Conservation (phyloP, 2,888 invertebrate species). For the Junonia oenone region DNA sequence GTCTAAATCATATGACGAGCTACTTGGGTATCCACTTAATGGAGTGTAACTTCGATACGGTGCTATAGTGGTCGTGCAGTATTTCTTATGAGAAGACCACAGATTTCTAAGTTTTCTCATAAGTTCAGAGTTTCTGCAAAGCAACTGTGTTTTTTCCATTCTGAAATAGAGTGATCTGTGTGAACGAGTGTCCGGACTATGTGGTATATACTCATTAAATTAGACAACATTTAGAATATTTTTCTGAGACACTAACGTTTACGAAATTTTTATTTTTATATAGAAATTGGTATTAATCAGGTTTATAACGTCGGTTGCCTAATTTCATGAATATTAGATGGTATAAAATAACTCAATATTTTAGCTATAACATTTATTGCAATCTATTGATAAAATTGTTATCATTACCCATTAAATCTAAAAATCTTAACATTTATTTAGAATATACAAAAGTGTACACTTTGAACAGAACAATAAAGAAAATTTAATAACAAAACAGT, state of each 20-base stretch:
- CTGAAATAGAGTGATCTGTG: conserved; percentile 67
- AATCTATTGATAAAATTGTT: conserved; percentile 37
- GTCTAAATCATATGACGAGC: conserved; percentile 66
- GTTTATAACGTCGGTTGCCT: not conserved
- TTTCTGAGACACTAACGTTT: not conserved
- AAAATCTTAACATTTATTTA: not conserved
- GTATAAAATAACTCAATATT: conserved; percentile 12
- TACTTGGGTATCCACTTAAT: conserved; percentile 68
- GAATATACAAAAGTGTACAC: not conserved
- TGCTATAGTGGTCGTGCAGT: conserved; percentile 65
- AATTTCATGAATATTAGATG: not conserved
- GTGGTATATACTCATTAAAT: conserved; percentile 6
- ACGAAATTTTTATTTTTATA: not conserved
- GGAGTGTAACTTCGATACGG: conserved; percentile 63
- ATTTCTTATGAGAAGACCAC: conserved; percentile 82
- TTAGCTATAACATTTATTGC: conserved; percentile 45
- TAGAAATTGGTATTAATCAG: not conserved
- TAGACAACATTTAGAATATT: conserved; percentile 2
- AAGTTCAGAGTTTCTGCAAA: conserved; percentile 81
- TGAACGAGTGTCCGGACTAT: conserved; percentile 23
- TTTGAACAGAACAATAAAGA: not conserved
- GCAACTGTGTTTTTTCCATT: conserved; percentile 80
- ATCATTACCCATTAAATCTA: conserved; percentile 34
- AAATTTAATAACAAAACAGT: not conserved
- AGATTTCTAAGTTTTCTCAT: conserved; percentile 81